These are phyloP conservation scores for Chrysocyon brachyurus DNA, from an alignment of 2,797 vertebrate species.

Conservation along the genomic window DNA sequence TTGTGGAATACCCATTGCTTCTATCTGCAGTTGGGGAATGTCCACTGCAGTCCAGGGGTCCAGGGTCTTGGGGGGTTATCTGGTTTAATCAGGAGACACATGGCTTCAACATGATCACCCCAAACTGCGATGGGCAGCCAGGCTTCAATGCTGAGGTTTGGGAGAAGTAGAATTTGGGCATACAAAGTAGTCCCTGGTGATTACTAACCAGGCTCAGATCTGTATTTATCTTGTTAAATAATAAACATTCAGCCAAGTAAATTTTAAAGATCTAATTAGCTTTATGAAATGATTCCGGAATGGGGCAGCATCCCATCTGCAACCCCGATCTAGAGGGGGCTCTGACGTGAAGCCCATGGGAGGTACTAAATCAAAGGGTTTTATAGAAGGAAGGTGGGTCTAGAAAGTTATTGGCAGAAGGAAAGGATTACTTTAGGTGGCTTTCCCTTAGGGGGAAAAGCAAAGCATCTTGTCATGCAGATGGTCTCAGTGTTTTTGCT, in stretches of 20 bases:
- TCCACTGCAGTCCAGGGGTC: not conserved
- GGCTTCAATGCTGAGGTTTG: not conserved
- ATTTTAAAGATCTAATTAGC: not conserved
- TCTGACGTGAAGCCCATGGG: not conserved
- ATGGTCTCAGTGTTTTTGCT: not conserved
- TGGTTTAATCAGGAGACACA: not conserved
- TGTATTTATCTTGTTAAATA: not conserved
- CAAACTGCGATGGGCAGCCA: not conserved
- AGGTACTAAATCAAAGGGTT: not conserved
- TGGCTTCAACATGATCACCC: not conserved
- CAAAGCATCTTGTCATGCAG: not conserved
- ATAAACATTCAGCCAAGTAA: not conserved
- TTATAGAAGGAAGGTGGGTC: not conserved
- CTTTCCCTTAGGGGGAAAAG: not conserved
- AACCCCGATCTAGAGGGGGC: not conserved
- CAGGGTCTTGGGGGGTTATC: not conserved
- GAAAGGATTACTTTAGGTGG: not conserved
- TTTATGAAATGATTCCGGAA: not conserved
- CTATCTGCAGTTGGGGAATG: not conserved
- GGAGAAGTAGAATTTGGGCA: not conserved
- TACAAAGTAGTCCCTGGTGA: not conserved
- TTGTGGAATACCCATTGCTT: not conserved
- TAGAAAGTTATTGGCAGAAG: not conserved
- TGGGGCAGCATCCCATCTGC: not conserved
- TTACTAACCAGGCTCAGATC: not conserved